Base-by-base conservation (phyloP, 1,140 invertebrate species). In the Nautilus pompilius region DNA sequence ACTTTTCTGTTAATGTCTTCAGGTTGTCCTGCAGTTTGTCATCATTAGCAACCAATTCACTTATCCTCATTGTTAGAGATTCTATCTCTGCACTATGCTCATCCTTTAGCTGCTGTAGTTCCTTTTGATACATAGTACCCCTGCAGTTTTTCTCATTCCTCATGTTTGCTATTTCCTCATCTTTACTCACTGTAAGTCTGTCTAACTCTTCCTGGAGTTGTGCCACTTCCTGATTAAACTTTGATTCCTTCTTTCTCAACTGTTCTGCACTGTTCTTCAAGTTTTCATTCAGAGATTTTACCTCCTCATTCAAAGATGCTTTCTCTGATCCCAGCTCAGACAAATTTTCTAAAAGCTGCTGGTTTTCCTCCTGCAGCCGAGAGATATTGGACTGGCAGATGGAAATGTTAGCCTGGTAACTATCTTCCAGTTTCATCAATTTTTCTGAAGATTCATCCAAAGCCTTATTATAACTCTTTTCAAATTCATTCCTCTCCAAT, bases 1-100 rank as follows among this genome's bases (percentile, higher is more conserved):
- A 68, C 33, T 78, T 76, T 49, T 76, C 77, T 45, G 69, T 73
- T 1, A 77, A 41, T 33, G 69, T 63, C 54, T 71, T 78, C n/a
- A 78, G 61, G 22, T 75, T 72, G 45, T 58, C 57, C 53, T 76
- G 75, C 29, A 78, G 68, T 61, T 77, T 73, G 63, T 70, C 67
- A 65, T 78, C 71, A 78, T 68, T 74, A 63, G 59, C 51, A 17
- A 58, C 56, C 61, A 73, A 68, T 30, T 70, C 66, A 45, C 49
- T 22, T 15, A 73, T 48, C 49, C 51, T 53, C 26, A 63, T 67
- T 34, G 75, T 67, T 63, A 68, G 71, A 10, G 69, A 60, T 49
- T 68, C 58, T 46, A 64, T 69, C 5, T 67, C 22, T 22, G 32
- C 53, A 10, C 41, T 22, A 29, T 68, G 17, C 13, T 58, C 53